Percentiles rank a stretch among this genome's conserved stretches.
Evolutionary conservation across 2,113 vertebrate genomes (phyloP).

Genomic region (Rhabdornis inornatus): DNA sequence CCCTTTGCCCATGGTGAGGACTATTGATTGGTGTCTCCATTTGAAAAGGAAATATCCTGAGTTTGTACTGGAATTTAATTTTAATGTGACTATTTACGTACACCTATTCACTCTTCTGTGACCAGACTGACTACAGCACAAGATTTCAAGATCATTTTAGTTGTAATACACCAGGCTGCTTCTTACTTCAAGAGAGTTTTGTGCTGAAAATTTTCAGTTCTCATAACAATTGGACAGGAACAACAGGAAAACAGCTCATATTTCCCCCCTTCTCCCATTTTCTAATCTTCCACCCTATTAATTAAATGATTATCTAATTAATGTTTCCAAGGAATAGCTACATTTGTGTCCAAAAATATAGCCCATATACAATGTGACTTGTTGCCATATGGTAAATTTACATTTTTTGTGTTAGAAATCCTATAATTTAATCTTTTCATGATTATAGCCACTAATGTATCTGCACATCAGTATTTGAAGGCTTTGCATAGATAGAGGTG

Average conservation of each 20-base stretch:
- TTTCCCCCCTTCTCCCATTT: rapidly evolving
- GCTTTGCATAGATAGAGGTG: not conserved
- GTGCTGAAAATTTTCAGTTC: not conserved
- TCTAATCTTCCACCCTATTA: not conserved
- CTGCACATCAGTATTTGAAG: not conserved
- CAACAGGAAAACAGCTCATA: not conserved
- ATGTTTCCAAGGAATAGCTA: not conserved
- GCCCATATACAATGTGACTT: not conserved
- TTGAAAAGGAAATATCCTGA: not conserved
- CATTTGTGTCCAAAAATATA: not conserved
- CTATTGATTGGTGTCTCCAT: not conserved
- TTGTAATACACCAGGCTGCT: not conserved
- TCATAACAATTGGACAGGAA: not conserved
- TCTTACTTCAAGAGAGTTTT: not conserved
- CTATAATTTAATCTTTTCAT: not conserved
- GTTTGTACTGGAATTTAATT: not conserved
- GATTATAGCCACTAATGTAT: not conserved
- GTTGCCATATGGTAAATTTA: not conserved
- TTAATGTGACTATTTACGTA: not conserved
- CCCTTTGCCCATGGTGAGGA: not conserved
- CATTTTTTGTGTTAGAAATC: not conserved
- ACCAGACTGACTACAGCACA: not conserved
- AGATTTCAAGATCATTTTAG: not conserved
- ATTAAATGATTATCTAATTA: not conserved
- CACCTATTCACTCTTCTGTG: not conserved